These are phyloP conservation scores for Hemicentrotus pulcherrimus DNA, from an alignment of 35 echinoderm and acorn worm species.

Conservation along the genomic window DNA sequence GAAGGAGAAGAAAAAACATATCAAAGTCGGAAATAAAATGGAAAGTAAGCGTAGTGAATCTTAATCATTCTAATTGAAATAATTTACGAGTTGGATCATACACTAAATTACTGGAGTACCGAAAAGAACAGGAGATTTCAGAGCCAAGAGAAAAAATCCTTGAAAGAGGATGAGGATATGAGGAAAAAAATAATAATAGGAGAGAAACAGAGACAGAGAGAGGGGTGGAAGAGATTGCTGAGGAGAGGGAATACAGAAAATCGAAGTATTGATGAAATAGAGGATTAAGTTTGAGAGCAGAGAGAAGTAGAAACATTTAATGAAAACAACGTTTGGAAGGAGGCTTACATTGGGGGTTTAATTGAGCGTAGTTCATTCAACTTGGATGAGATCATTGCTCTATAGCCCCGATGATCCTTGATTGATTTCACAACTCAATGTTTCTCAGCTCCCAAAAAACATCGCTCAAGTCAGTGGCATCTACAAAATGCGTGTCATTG, in stretches of 20 bases:
- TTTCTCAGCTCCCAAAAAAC: neutral
- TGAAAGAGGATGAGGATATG: neutral
- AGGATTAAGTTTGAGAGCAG: neutral
- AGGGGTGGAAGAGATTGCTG: neutral
- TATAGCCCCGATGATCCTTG: neutral
- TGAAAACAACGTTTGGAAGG: neutral
- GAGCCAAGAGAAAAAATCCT: neutral
- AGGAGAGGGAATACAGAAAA: neutral
- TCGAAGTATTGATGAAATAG: neutral
- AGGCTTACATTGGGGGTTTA: neutral
- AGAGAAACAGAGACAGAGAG: neutral
- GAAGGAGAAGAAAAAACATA: too few relatives aligned
- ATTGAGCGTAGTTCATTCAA: constrained; percentile 12
- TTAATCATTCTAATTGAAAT: too few relatives aligned
- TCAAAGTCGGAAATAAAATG: too few relatives aligned
- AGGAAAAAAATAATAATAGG: neutral
- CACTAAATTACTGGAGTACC: too few relatives aligned
- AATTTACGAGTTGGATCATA: too few relatives aligned
- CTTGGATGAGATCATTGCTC: neutral
- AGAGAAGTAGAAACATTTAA: neutral
- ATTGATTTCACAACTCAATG: neutral
- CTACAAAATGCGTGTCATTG: neutral
- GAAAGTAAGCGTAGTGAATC: too few relatives aligned
- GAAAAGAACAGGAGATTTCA: too few relatives aligned
- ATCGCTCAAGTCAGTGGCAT: neutral